phyloP scores from a whole-genome alignment of 1,140 invertebrate species.

The Muscidifurax raptorellus region DNA sequence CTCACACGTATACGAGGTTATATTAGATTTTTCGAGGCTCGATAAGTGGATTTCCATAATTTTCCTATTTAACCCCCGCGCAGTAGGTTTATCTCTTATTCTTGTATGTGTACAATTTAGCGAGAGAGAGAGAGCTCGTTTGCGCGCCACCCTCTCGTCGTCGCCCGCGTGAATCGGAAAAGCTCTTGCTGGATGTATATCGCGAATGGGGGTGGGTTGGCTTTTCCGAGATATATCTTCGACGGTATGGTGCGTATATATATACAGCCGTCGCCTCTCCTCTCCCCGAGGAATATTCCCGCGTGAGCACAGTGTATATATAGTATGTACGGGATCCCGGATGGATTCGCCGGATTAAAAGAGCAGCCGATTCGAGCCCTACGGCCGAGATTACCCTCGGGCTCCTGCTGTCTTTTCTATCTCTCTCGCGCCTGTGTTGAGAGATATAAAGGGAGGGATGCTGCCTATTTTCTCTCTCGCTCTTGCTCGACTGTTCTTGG shows the following conservation, averaged over 20 bases:
- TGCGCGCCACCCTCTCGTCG: neutral
- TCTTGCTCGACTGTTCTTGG: neutral
- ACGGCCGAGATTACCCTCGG: slow-evolving; percentile 35
- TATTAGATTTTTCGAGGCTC: slow-evolving; percentile 49
- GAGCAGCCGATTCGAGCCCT: slow-evolving; percentile 55
- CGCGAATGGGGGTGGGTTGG: neutral
- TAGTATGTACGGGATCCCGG: slow-evolving; percentile 18
- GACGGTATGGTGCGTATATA: too few relatives aligned
- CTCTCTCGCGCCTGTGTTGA: neutral
- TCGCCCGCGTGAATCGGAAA: neutral
- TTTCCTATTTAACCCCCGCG: neutral
- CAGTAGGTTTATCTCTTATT: neutral
- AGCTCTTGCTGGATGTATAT: neutral
- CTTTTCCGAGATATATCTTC: slow-evolving; percentile 3
- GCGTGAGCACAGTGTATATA: slow-evolving; percentile 9
- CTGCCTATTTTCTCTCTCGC: neutral
- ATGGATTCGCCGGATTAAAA: slow-evolving; percentile 62
- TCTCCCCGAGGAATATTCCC: slow-evolving; percentile 59
- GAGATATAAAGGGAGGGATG: slow-evolving; percentile 18
- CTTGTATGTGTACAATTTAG: slow-evolving; percentile 16
- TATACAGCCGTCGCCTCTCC: neutral
- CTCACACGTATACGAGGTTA: slow-evolving; percentile 16
- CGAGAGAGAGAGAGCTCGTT: neutral
- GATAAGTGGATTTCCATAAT: slow-evolving; percentile 35
- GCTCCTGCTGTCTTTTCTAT: slow-evolving; percentile 21